Base-by-base conservation (phyloP, 2,888 invertebrate genomes). In the Argyra leucocephala region DNA sequence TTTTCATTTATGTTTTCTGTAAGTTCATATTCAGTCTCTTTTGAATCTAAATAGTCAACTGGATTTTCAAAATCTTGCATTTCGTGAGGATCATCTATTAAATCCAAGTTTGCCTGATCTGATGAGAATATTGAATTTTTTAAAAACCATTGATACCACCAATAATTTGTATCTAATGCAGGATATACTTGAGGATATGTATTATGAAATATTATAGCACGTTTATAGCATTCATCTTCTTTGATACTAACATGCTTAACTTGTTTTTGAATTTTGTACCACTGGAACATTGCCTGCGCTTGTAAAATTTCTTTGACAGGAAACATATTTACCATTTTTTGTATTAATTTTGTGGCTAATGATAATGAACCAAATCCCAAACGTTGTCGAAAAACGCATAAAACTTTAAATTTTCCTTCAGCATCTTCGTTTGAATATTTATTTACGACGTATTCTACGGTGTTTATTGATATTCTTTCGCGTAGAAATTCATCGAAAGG, bases 71-170 rank as follows among this genome's bases (percentile, higher is more conserved):
- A 48, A n/a, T 48, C 48, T 3, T 48, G n/a, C 48, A 48, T 48
- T 48, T 48, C 48, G 18, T 18, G 18, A 18, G 48, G 48, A 48
- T 48, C 48, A 48, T 48, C 48, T 18, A 48, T 48, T 48, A 48
- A 48, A 48, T 48, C 48, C 18, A 48, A 48, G 18, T 48, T 48
- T 2, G 48, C 18, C 18, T 48, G 48, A 48, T 48, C n/a, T 48
- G 15, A 5, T 48, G 48, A 15, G 18, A 48, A 48, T 48, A 48
- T 48, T 48, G 48, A 48, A n/a, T 48, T 48, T 48, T 48, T 48
- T 48, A 48, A 48, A n/a, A 48, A 48, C 48, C 48, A 48, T 48
- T 48, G 48, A 18, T 48, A 48, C 48, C 48, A 48, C 48, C 48
- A 48, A 48, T 18, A 48, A 5, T 48, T 48, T 48, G 48, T 48